phyloP scores from a whole-genome alignment of 2,797 vertebrate species.

The Adelosebastes latens region DNA sequence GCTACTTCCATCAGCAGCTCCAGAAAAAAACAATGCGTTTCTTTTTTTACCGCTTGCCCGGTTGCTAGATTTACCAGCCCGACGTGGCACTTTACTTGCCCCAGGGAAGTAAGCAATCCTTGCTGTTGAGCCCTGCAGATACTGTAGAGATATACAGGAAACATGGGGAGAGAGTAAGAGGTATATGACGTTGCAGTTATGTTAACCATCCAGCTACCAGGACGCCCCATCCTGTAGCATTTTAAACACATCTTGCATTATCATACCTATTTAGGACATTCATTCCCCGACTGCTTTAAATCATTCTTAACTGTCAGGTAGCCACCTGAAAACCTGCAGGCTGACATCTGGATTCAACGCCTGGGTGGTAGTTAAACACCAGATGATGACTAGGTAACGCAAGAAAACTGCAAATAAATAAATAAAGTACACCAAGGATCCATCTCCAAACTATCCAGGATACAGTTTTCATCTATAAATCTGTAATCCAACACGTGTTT shows the following conservation, averaged over 20 bases:
- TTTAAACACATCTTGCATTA: slow-evolving; percentile 14
- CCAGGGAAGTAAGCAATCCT: too few relatives aligned
- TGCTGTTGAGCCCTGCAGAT: background rate
- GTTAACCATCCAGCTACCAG: background rate
- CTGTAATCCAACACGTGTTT: background rate
- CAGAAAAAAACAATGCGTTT: too few relatives aligned
- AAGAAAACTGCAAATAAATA: slow-evolving; percentile 1
- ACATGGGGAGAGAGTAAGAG: background rate
- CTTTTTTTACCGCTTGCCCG: too few relatives aligned
- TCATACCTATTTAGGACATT: slow-evolving; percentile 1
- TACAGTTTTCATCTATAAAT: background rate
- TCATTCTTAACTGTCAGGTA: slow-evolving; percentile 26
- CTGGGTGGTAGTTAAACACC: slow-evolving; percentile 30
- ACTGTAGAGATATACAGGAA: background rate
- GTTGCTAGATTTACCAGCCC: too few relatives aligned
- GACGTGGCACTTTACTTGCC: too few relatives aligned
- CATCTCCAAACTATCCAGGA: background rate
- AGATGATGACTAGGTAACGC: slow-evolving; percentile 6
- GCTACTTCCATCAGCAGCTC: too few relatives aligned
- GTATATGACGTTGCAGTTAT: background rate
- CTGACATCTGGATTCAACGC: slow-evolving; percentile 48
- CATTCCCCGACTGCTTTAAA: background rate
- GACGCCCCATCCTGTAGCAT: background rate
- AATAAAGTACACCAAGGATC: background rate
- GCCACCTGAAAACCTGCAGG: slow-evolving; percentile 42